Base-by-base conservation (phyloP, 2,888 invertebrate species). In the Gryllus longicercus region DNA sequence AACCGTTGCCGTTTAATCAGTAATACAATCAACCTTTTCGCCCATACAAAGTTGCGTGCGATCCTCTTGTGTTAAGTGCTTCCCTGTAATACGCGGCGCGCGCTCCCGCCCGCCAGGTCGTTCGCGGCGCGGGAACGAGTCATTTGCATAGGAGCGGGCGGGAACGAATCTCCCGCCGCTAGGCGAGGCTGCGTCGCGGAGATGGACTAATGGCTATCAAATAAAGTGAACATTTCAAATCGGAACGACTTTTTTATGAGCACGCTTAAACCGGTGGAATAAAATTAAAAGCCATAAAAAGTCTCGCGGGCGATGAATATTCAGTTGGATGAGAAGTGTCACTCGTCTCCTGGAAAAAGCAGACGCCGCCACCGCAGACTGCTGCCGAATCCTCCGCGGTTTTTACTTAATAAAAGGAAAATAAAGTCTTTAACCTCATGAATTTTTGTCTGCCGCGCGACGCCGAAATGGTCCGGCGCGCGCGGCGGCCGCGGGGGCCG, bases 141-240 rank as follows among this genome's bases (percentile, higher is more conserved):
- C 38, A 38, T 38, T 38, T 38, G 38, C 38, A 38, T 38, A 38
- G 38, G 38, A 38, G 8, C 38, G 38, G 38, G 38, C 38, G 38
- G 38, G 38, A 38, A 38, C 8, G 38, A 8, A 38, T 38, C 38
- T 38, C 38, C 38, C 8, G 38, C 38, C 8, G 38, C 38, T 8
- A 38, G 38, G 38, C 38, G 38, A 14, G 63, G 16, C n/a, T n/a
- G 5, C 63, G 63, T 63, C 63, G n/a, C 63, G 16, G 16, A 63
- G 63, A 38, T 38, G 38, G 38, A 63, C 63, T 63, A 63, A 63
- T 63, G 63, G 63, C 63, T 63, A 14, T 63, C 63, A 63, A 63
- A 63, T 63, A n/a, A 63, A 63, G 63, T n/a, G 63, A 63, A 63
- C n/a, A n/a, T 63, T 63, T n/a, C 63, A 63, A 63, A 63, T 63